A percentile compares a stretch with the other conserved stretches of the same genome.
These are phyloP conservation scores for Aplodontia rufa DNA, from an alignment of 2,113 vertebrate genomes.

Conservation along the genomic window DNA sequence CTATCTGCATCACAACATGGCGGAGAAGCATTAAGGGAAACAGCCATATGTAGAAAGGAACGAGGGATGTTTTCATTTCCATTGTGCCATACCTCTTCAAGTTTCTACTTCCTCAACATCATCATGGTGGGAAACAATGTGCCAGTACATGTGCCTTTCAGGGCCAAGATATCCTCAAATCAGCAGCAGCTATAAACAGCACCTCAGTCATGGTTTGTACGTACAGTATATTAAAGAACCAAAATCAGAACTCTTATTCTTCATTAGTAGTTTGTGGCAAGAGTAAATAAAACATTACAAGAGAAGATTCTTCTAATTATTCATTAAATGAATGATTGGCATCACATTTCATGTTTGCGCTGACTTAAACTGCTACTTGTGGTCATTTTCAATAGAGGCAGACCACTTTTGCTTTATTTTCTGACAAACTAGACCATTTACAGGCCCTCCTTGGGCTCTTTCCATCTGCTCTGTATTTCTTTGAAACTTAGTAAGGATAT, in stretches of 20 bases:
- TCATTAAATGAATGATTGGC: neutral
- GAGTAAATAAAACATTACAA: neutral
- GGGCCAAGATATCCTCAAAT: neutral
- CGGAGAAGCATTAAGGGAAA: neutral
- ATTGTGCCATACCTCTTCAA: too few relatives aligned
- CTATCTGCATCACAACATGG: neutral
- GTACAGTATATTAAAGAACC: neutral
- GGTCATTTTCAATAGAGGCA: neutral
- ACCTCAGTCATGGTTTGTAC: neutral
- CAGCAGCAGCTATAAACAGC: neutral
- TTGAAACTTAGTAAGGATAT: neutral
- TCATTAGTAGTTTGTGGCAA: neutral
- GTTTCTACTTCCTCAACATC: neutral
- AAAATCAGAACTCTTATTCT: neutral
- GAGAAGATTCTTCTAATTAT: neutral
- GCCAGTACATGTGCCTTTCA: neutral
- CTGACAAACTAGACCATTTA: neutral
- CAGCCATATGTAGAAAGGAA: neutral
- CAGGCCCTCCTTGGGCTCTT: neutral
- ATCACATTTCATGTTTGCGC: neutral
- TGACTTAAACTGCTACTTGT: neutral
- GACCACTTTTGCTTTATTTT: neutral
- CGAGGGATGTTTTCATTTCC: accelerated
- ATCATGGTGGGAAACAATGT: neutral
- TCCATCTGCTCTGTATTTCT: neutral